Conservation (phyloP, 2,797 vertebrate genomes). For the Lepilemur ruficaudatus region DNA sequence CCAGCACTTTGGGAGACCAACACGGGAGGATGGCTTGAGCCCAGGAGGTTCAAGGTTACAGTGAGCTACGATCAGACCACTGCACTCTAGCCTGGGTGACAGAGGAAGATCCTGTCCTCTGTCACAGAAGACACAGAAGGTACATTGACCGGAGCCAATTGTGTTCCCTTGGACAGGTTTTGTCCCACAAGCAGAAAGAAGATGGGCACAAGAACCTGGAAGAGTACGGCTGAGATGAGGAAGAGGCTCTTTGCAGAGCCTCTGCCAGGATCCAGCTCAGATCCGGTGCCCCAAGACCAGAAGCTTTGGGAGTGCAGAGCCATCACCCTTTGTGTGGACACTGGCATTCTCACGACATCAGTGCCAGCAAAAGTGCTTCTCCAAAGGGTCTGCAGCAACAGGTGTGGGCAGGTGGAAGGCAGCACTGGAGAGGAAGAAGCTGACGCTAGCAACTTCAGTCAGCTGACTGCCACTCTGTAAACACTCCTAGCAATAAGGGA, state of each 20-base stretch:
- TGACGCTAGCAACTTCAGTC: not conserved
- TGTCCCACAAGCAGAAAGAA: not conserved
- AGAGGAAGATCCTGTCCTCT: not conserved
- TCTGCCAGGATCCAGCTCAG: not conserved
- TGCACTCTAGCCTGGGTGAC: not conserved
- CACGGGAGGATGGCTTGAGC: not conserved
- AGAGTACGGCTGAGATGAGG: not conserved
- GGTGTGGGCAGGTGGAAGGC: not conserved
- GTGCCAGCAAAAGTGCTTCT: not conserved
- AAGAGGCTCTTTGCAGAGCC: not conserved
- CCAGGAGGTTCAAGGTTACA: not conserved
- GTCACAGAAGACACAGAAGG: not conserved
- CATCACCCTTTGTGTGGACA: not conserved
- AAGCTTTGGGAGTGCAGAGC: not conserved
- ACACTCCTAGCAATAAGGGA: not conserved
- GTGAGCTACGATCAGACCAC: not conserved
- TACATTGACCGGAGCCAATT: not conserved
- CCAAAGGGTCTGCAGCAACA: not conserved
- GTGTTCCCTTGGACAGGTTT: not conserved
- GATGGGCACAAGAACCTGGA: not conserved
- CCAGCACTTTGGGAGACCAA: not conserved
- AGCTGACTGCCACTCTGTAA: not conserved
- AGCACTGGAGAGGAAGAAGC: not conserved
- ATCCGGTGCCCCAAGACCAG: not conserved
- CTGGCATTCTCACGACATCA: not conserved